Conservation (phyloP, 2,888 invertebrate genomes). For the Zonitis immaculata region DNA sequence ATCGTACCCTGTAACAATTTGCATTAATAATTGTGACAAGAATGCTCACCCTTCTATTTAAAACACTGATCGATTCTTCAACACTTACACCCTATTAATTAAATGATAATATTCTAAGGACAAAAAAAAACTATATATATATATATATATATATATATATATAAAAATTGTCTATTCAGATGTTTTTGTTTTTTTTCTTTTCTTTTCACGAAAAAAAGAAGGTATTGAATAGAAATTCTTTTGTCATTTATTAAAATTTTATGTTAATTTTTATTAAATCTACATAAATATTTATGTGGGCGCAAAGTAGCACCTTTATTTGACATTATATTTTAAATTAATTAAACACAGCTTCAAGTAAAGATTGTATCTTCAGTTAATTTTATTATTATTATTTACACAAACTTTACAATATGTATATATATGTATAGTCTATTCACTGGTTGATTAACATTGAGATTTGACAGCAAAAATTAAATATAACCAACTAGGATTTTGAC, state of each 20-base stretch:
- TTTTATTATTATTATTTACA: not conserved
- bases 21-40: slow-evolving; percentile 29
- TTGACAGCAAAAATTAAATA: too few species aligned
- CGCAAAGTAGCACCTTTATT: slow-evolving; percentile 11
- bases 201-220: not conserved
- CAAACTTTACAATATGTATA: too few species aligned
- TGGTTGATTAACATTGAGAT: too few species aligned
- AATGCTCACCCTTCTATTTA: slow-evolving; percentile 5
- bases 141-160: too few species aligned
- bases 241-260: slow-evolving; percentile 5
- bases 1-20: slow-evolving; percentile 34
- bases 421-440: not conserved
- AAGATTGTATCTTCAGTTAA: not conserved
- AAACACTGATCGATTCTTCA: not conserved
- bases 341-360: not conserved
- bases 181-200: too few species aligned
- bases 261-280: slow-evolving; percentile 8
- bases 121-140: too few species aligned
- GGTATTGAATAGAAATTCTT: too few species aligned
- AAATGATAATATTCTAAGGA: too few species aligned
- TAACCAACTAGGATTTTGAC: too few species aligned
- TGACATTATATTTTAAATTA: not conserved
- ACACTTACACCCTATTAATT: not conserved
- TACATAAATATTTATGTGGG: slow-evolving; percentile 15
- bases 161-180: too few species aligned